Evolutionary conservation across 2,888 invertebrate species (phyloP).

Genomic region (Pemphredon lugubris): DNA sequence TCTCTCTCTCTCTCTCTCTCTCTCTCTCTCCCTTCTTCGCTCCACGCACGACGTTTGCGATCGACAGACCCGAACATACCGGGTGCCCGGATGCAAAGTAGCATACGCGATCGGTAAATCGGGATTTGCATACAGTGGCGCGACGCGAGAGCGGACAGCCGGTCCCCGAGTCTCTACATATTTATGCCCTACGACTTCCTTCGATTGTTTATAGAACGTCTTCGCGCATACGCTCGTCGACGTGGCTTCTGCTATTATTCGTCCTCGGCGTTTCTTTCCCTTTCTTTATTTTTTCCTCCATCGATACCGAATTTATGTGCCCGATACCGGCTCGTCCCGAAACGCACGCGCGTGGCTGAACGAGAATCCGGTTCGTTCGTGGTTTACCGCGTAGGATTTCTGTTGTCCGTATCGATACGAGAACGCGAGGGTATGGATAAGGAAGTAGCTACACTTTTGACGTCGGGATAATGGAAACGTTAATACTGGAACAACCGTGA

Average conservation of each 20-base stretch:
- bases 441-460: too few species aligned
- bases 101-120: constrained; percentile 25
- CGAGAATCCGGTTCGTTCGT: too few species aligned
- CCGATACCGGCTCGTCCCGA: background rate
- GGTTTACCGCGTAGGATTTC: too few species aligned
- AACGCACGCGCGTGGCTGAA: background rate
- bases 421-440: too few species aligned
- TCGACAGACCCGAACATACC: constrained; percentile 45
- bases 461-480: too few species aligned
- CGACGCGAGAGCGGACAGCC: constrained; percentile 34
- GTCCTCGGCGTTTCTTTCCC: background rate
- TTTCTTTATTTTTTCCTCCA: too few species aligned
- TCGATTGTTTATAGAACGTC: constrained; percentile 74
- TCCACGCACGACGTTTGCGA: constrained; percentile 14
- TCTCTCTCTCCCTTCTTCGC: background rate
- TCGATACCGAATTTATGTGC: too few species aligned
- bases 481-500: too few species aligned
- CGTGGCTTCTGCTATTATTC: background rate
- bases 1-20: background rate
- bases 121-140: constrained; percentile 74
- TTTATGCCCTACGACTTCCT: constrained; percentile 78
- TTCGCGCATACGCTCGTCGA: constrained; percentile 9
- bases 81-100: constrained; percentile 59
- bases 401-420: too few species aligned
- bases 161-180: constrained; percentile 68